phyloP scores from a whole-genome alignment of 1,140 invertebrate genomes.

The Scylla paramamosain region DNA sequence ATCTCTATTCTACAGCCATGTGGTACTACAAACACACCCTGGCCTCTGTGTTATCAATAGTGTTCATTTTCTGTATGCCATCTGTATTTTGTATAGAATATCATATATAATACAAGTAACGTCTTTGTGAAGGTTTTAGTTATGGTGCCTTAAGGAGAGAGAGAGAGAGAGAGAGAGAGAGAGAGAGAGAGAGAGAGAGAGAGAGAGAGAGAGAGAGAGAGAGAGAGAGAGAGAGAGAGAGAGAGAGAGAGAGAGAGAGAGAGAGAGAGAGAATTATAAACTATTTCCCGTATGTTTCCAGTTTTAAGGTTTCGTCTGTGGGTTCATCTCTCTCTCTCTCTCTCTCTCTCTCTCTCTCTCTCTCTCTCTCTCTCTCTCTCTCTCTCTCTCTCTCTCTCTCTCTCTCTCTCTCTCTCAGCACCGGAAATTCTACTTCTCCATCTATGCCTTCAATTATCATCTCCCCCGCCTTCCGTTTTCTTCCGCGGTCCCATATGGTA shows the following conservation, averaged over 20 bases:
- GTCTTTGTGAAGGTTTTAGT: not conserved
- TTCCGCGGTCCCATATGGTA: not conserved
- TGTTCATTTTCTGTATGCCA: no score
- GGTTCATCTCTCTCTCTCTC: not conserved
- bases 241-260: constrained; percentile 52
- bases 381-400: constrained; percentile 19
- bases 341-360: no score
- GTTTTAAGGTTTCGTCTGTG: no score
- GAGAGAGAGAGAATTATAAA: constrained; percentile 5
- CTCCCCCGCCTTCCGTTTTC: not conserved
- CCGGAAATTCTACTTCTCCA: not conserved
- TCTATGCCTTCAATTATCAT: not conserved
- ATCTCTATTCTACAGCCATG: not conserved
- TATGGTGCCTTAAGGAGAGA: not conserved
- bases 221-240: constrained; percentile 25
- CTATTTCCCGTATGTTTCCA: no score
- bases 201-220: constrained; percentile 45
- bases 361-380: not conserved
- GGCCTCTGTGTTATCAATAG: not conserved
- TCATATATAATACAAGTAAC: no score
- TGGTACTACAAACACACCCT: not conserved
- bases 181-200: constrained; percentile 51
- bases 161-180: constrained; percentile 52
- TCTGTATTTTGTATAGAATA: no score
- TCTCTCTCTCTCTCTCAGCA: not conserved